Conservation (phyloP, 2,113 vertebrate species). For the Choloepus hoffmanni region DNA sequence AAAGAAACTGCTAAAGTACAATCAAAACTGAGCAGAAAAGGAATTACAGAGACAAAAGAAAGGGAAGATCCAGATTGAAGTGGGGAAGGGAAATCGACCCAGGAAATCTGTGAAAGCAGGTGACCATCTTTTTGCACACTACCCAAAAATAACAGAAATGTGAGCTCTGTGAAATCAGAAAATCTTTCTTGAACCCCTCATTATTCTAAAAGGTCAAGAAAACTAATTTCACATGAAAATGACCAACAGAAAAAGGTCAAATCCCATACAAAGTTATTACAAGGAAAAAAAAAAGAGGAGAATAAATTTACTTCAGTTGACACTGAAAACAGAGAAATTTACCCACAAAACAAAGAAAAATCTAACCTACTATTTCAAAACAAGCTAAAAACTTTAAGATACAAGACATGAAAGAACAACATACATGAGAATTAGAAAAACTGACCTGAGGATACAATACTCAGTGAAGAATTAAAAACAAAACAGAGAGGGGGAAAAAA, state of each 20-base stretch:
- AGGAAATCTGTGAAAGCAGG: not conserved
- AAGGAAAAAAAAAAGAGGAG: not conserved
- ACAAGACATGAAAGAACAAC: constrained; percentile 30
- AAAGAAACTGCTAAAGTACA: not conserved
- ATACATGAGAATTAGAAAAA: constrained; percentile 21
- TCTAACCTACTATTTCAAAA: constrained; percentile 29
- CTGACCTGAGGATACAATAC: not conserved
- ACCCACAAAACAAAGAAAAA: constrained; percentile 11
- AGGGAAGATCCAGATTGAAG: not conserved
- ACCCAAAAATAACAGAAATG: not conserved
- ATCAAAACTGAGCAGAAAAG: not conserved
- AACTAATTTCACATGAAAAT: constrained; percentile 23
- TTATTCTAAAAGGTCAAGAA: constrained; percentile 15
- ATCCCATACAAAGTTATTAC: not conserved
- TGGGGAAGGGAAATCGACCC: not conserved
- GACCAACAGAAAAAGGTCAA: constrained; percentile 35
- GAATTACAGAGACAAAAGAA: not conserved
- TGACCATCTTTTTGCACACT: constrained; percentile 5
- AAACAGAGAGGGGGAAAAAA: not conserved
- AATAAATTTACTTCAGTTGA: not conserved
- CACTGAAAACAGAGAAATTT: constrained; percentile 14
- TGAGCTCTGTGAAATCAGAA: not conserved
- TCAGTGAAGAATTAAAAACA: not conserved
- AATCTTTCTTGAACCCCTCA: not conserved
- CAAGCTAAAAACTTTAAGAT: not conserved